Evolutionary conservation across 1,140 invertebrate species (phyloP), one percentile per base, ranked within the genome.

Genomic region (Drosophila asahinai): DNA sequence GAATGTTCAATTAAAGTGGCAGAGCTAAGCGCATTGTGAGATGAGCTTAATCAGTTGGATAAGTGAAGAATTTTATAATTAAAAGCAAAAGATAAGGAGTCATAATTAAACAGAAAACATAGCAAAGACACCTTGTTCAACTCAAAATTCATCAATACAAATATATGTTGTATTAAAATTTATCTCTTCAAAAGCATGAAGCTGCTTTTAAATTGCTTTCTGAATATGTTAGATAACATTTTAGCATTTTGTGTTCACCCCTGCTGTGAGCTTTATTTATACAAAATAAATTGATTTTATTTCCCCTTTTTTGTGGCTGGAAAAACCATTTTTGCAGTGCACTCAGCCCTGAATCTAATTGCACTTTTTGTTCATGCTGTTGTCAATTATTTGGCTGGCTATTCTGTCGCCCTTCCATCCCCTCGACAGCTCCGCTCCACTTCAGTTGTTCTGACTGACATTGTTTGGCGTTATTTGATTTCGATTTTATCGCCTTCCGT

Each of bases 381-480:
- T 73, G 76, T 66, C 83, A 87, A 83, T 83, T 79, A 77, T 77
- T 80, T 57, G 63, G 52, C 48, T 66, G 30, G 51, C 51, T 61
- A 25, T 45, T 33, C 65, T 6, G 25, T 58, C 43, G 17, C 15
- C 45, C 33, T 27, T 43, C 45, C 33, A 22, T 43, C 40, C n/a
- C 15, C 40, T 22, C 17, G 17, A 11, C n/a, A 22, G 15, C 17
- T 22, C 40, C 11, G 15, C 58, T 30, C 27, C 66, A 58, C 38
- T 78, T 40, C 54, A 77, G 49, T 77, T 54, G 54, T 68, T 83
- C 22, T 79, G 74, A 77, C 59, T 79, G 77, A 72, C 71, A 80
- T 87, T 83, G 83, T 86, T 86, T 76, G 71, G 63, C 62, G 60
- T 76, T 77, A 77, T 89, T 74, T 72, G 84, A 81, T 81, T 89